phyloP scores from a whole-genome alignment of 2,797 vertebrate genomes.

The Thunnus albacares region DNA sequence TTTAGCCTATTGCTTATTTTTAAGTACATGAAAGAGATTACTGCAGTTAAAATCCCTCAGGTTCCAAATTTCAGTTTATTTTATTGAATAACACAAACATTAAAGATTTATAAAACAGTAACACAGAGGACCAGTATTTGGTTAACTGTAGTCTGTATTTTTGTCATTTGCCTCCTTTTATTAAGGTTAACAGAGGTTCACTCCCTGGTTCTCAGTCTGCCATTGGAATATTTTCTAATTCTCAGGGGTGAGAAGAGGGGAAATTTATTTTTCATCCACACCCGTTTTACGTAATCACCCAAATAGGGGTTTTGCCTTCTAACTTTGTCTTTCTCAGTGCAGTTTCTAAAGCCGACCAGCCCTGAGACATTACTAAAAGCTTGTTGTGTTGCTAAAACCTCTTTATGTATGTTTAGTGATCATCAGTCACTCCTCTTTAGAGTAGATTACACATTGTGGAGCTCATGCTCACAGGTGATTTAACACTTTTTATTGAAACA shows the following conservation, averaged over 20 bases:
- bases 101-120: slow-evolving; percentile 13
- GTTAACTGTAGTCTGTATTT: slow-evolving; percentile 1
- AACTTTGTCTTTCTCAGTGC: slow-evolving; percentile 14
- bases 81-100: slow-evolving; percentile 34
- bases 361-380: slow-evolving; percentile 28
- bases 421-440: not conserved
- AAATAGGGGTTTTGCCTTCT: slow-evolving; percentile 21
- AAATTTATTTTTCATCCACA: slow-evolving; percentile 58
- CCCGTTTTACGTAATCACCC: slow-evolving; percentile 55
- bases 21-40: slow-evolving; percentile 18
- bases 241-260: slow-evolving; percentile 40
- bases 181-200: slow-evolving; percentile 15
- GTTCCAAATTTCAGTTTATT: slow-evolving; percentile 26
- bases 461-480: slow-evolving; percentile 22
- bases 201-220: slow-evolving; percentile 27
- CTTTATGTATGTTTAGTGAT: slow-evolving; percentile 14
- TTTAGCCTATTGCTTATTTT: slow-evolving; percentile 35
- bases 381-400: slow-evolving; percentile 16
- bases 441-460: slow-evolving; percentile 18
- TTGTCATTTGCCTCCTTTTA: not conserved
- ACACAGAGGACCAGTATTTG: not conserved
- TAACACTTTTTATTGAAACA: slow-evolving; percentile 20
- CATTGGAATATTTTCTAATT: slow-evolving; percentile 34
- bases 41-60: slow-evolving; percentile 21
- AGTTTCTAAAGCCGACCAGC: not conserved